Evolutionary conservation across 2,797 vertebrate species (phyloP).

Genomic region (Chiroxiphia lanceolata): DNA sequence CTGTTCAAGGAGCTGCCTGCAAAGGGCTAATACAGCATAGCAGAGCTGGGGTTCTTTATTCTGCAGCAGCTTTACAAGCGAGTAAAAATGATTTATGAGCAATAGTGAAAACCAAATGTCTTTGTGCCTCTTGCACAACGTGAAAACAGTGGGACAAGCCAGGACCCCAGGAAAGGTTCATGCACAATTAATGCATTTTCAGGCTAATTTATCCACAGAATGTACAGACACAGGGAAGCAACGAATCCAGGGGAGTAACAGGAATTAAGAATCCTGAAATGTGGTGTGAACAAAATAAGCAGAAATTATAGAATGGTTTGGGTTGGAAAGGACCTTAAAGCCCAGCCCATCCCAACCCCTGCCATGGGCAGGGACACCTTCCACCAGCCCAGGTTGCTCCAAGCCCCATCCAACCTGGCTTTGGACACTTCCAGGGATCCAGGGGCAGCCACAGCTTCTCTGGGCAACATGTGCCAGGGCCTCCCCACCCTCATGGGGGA

Average conservation of each 20-base stretch:
- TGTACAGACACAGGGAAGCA: neutral
- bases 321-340: neutral
- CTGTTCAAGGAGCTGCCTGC: neutral
- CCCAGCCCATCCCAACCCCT: neutral
- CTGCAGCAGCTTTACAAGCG: constrained; percentile 29
- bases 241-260: neutral
- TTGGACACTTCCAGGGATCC: neutral
- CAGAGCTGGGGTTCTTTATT: neutral
- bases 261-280: neutral
- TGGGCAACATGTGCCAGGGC: neutral
- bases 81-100: neutral
- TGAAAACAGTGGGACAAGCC: neutral
- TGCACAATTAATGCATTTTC: neutral
- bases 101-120: neutral
- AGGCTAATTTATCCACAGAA: neutral
- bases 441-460: neutral
- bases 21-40: neutral
- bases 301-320: neutral
- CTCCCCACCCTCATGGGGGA: neutral
- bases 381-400: neutral
- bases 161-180: neutral
- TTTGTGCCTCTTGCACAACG: neutral
- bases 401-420: neutral
- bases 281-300: neutral
- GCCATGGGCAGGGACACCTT: neutral